Percentiles rank a stretch among this genome's conserved stretches.
Evolutionary conservation across 1,140 invertebrate species (phyloP).

Genomic region (Aethina tumida): DNA sequence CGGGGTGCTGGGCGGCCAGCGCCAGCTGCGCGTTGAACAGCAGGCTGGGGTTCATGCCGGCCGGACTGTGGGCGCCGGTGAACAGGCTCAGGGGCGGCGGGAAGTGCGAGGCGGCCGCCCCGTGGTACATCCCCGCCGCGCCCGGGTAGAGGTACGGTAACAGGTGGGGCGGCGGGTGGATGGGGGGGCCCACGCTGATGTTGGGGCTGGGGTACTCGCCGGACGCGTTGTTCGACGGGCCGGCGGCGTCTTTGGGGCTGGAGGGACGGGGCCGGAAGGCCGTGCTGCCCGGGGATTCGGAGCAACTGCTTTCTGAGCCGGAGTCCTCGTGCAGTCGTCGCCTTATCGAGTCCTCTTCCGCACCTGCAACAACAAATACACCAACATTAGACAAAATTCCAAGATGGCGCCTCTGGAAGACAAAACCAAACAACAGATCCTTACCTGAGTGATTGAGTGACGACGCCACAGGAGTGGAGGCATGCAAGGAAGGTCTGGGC

Average conservation of each 20-base stretch:
- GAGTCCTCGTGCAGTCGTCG: conserved; percentile 48
- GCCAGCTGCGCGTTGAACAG: conserved; percentile 75
- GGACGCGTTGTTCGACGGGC: conserved; percentile 42
- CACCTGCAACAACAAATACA: conserved; percentile 19
- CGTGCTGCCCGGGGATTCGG: conserved; percentile 46
- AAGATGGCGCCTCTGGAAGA: background rate
- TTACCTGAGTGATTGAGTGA: conserved; percentile 31
- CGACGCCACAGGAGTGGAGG: conserved; percentile 26
- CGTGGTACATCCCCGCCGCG: conserved; percentile 75
- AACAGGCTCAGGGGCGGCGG: conserved; percentile 55
- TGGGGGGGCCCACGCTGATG: conserved; percentile 77
- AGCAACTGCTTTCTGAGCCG: conserved; percentile 56
- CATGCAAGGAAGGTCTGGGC: conserved; percentile 45
- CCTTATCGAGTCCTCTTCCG: conserved; percentile 38
- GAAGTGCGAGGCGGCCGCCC: conserved; percentile 48
- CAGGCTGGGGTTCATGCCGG: conserved; percentile 58
- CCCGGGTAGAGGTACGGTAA: conserved; percentile 81
- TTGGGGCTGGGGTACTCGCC: conserved; percentile 68
- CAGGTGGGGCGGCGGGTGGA: conserved; percentile 70
- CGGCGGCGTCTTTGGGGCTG: conserved; percentile 40
- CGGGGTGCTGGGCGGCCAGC: conserved; percentile 70
- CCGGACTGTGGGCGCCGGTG: conserved; percentile 41
- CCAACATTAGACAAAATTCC: background rate
- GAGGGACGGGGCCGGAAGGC: conserved; percentile 46
- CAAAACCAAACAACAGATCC: conserved; percentile 2